phyloP scores from a whole-genome alignment of 2,797 vertebrate genomes.

The Tadarida brasiliensis region DNA sequence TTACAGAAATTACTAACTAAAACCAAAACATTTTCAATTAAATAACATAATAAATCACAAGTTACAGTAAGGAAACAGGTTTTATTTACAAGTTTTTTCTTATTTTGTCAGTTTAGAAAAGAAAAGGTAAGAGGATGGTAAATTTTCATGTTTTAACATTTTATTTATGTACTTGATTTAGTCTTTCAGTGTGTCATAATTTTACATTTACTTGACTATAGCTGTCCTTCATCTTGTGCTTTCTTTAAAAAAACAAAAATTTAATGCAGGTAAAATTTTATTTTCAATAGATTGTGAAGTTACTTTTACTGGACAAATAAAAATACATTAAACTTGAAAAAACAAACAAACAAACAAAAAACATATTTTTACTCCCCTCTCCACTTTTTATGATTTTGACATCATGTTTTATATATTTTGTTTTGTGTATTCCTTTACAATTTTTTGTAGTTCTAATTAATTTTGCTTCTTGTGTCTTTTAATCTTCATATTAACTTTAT shows the following conservation, averaged over 20 bases:
- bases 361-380: too few relatives aligned
- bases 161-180: constrained; percentile 64
- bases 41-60: constrained; percentile 46
- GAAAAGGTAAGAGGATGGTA: constrained; percentile 36
- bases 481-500: neutral
- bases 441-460: neutral
- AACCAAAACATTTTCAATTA: constrained; percentile 32
- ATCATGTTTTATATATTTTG: neutral
- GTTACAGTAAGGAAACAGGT: constrained; percentile 34
- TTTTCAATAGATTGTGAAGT: constrained; percentile 77
- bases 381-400: neutral
- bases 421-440: neutral
- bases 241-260: constrained; percentile 76
- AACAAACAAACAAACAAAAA: too few relatives aligned
- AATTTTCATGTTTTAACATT: constrained; percentile 63
- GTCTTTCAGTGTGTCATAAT: constrained; percentile 35
- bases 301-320: constrained; percentile 76
- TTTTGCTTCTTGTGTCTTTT: neutral
- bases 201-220: constrained; percentile 66
- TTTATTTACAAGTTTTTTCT: constrained; percentile 48
- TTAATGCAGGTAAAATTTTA: constrained; percentile 74
- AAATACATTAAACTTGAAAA: constrained; percentile 79
- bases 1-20: constrained; percentile 66
- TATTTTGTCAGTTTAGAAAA: constrained; percentile 58
- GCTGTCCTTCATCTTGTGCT: constrained; percentile 73